Conservation (phyloP, 1,140 invertebrate genomes). For the Lordiphosa clarofinis region DNA sequence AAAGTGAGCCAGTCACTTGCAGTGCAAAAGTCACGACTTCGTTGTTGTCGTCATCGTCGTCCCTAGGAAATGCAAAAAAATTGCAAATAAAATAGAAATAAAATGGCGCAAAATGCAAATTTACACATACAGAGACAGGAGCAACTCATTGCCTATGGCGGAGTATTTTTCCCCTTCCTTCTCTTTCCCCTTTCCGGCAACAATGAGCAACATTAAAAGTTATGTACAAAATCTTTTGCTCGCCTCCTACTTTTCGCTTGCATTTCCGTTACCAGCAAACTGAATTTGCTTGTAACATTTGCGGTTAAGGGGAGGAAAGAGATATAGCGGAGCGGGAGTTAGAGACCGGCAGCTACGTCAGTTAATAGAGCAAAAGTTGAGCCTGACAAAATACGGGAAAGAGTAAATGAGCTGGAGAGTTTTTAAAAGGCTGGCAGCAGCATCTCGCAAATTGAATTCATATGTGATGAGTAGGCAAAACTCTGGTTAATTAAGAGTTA, state of each 20-base stretch:
- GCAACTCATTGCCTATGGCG: slow-evolving; percentile 37
- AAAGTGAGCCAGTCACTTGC: slow-evolving; percentile 25
- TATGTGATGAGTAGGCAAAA: slow-evolving; percentile 12
- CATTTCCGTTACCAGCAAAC: slow-evolving; percentile 63
- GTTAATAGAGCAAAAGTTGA: slow-evolving; percentile 25
- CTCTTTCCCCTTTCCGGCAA: slow-evolving; percentile 18
- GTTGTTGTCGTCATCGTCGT: slow-evolving; percentile 19
- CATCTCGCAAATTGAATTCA: slow-evolving; percentile 11
- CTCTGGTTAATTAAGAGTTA: slow-evolving; percentile 14
- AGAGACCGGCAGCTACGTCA: slow-evolving; percentile 8
- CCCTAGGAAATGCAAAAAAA: slow-evolving; percentile 57
- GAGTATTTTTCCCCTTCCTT: slow-evolving; percentile 31
- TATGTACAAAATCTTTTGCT: slow-evolving; percentile 63
- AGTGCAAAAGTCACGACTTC: slow-evolving; percentile 49
- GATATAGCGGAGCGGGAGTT: no score
- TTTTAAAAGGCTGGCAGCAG: slow-evolving; percentile 11
- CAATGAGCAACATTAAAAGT: slow-evolving; percentile 61
- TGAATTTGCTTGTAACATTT: slow-evolving; percentile 67
- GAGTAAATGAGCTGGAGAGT: slow-evolving; percentile 2
- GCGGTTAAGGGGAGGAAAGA: slow-evolving; percentile 22
- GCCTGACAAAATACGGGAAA: not conserved
- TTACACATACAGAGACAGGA: slow-evolving; percentile 22
- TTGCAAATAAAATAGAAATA: slow-evolving; percentile 65
- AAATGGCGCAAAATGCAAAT: slow-evolving; percentile 60
- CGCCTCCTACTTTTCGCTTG: slow-evolving; percentile 61